These are phyloP conservation scores for Limnephilus lunatus DNA, from an alignment of 2,888 invertebrate species.

Conservation along the genomic window DNA sequence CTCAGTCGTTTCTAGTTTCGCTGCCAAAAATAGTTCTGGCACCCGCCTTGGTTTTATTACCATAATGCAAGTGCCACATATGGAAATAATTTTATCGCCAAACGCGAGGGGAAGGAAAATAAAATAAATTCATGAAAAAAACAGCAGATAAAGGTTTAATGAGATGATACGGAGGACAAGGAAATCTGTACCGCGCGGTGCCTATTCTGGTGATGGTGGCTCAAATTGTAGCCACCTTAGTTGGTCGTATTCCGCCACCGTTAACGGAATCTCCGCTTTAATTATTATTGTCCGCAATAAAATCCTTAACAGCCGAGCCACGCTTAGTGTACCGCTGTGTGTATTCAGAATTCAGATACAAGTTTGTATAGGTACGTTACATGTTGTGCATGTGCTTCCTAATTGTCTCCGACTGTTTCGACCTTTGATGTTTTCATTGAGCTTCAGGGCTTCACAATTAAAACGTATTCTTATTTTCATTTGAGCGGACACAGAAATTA, in stretches of 20 bases:
- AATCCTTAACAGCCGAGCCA: slow-evolving; percentile 63
- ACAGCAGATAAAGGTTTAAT: background rate
- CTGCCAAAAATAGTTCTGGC: slow-evolving; percentile 2
- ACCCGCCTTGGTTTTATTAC: background rate
- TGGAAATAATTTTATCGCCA: background rate
- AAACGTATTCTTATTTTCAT: background rate
- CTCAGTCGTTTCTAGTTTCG: background rate
- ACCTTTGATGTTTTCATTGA: slow-evolving; percentile 28
- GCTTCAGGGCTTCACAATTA: background rate
- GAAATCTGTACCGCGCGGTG: background rate
- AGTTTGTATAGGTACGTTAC: background rate
- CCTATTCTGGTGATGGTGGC: background rate
- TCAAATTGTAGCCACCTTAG: slow-evolving; percentile 49
- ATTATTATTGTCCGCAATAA: slow-evolving; percentile 64
- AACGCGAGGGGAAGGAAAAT: background rate
- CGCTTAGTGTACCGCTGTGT: slow-evolving; percentile 51
- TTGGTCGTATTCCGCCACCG: slow-evolving; percentile 20
- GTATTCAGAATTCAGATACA: slow-evolving; percentile 36
- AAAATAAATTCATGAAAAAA: background rate
- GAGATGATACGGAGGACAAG: background rate
- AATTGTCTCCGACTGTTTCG: slow-evolving; percentile 26
- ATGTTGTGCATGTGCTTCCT: slow-evolving; percentile 28
- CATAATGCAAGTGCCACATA: background rate
- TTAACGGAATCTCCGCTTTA: slow-evolving; percentile 65
- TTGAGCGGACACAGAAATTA: background rate